Base-by-base conservation (phyloP, 2,888 invertebrate genomes). In the Zonitis immaculata region DNA sequence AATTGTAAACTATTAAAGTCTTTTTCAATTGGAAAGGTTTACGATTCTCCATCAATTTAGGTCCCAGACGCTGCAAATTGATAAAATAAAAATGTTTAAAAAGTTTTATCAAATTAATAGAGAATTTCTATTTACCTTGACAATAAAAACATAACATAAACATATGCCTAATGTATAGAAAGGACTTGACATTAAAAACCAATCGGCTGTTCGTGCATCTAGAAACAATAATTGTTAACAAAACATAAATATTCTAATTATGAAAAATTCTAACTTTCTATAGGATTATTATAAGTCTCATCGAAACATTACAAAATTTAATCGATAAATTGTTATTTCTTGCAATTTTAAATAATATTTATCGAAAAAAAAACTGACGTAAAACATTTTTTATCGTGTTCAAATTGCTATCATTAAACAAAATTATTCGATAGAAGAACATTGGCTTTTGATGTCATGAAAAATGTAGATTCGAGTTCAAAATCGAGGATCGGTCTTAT, bases 131-230 rank as follows among this genome's bases (percentile, higher is more conserved):
- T n/a, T n/a, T 78, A 87, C 86, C 84, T 92, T 93, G 76, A 95
- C 95, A 78, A 91, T 77, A 79, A 89, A 88, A 68, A 95, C 87
- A 79, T 96, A 97, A 72, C 82, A 78, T 74, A 94, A 78, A 79
- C 95, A 95, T 78, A 95, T 88, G 76, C 88, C 80, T 76, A 95
- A 80, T 66, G 95, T 95, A 69, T 95, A 95, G 73, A 92, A 85
- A 58, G 95, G 95, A 66, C 92, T 91, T 72, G 89, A 88, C 93
- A 97, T 95, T 79, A 96, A 82, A 70, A 89, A 86, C 91, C 91
- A 95, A 77, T 88, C 85, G 77, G 90, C 91, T 69, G 95, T 92
- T 73, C 96, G 83, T 59, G 86, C 81, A 81, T 92, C 92, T 92
- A 20, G 6, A 39, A n/a, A 39, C 2, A 39, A 3, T 9, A 22